Percentiles rank a stretch among this genome's conserved stretches.
phyloP scores from a whole-genome alignment of 2,888 invertebrate species.

The Standfussiana lucernea region DNA sequence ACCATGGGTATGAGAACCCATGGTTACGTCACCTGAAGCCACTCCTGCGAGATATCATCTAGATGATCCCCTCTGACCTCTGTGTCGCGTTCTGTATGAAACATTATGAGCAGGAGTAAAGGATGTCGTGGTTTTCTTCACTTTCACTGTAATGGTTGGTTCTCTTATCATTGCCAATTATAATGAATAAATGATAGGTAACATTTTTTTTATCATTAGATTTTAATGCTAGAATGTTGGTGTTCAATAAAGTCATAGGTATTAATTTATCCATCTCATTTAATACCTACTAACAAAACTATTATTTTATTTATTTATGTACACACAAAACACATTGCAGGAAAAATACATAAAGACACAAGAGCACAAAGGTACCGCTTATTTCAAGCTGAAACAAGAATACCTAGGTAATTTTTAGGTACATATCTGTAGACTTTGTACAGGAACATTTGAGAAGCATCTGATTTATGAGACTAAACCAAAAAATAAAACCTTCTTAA shows the following conservation, averaged over 20 bases:
- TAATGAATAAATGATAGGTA: background rate
- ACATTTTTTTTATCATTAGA: background rate
- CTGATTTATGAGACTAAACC: background rate
- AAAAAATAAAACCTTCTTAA: background rate
- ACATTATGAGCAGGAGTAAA: slow-evolving; percentile 3
- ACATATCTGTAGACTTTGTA: background rate
- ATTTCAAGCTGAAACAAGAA: background rate
- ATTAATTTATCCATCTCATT: background rate
- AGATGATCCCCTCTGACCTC: slow-evolving; percentile 46
- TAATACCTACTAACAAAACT: background rate
- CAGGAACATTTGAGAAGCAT: background rate
- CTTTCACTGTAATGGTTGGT: background rate
- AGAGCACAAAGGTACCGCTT: too few species aligned
- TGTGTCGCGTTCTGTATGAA: background rate
- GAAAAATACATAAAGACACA: too few species aligned
- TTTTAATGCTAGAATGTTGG: background rate
- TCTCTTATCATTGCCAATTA: background rate
- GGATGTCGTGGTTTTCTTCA: background rate
- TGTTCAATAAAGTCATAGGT: background rate
- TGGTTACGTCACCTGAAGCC: slow-evolving; percentile 45
- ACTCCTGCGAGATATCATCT: slow-evolving; percentile 48
- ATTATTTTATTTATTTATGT: too few species aligned
- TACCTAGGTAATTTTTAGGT: background rate
- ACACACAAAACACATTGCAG: too few species aligned
- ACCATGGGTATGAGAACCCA: slow-evolving; percentile 21